These are phyloP conservation scores for Naja naja DNA, from an alignment of 2,113 vertebrate species.

Conservation along the genomic window DNA sequence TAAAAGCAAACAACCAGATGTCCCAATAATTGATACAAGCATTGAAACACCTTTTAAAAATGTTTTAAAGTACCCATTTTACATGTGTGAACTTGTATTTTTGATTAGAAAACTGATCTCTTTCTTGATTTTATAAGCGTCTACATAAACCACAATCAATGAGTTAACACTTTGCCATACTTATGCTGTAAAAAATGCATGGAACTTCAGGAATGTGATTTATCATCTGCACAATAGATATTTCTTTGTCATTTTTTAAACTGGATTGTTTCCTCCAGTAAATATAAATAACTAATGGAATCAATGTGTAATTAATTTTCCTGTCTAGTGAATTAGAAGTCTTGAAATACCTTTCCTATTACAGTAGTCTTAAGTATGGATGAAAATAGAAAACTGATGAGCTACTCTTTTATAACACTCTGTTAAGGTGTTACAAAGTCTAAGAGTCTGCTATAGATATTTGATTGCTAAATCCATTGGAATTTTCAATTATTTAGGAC, in stretches of 20 bases:
- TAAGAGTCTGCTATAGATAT: background rate
- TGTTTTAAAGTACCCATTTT: background rate
- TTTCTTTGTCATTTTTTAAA: constrained; percentile 39
- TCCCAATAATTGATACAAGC: too few relatives aligned
- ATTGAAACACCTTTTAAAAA: background rate
- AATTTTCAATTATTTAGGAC: background rate
- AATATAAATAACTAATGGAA: constrained; percentile 51
- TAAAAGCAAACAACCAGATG: background rate
- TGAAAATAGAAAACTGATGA: background rate
- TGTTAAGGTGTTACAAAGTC: background rate
- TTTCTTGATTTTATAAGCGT: background rate
- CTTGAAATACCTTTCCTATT: constrained; percentile 42
- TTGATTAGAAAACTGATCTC: background rate
- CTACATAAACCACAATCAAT: background rate
- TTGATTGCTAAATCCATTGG: background rate
- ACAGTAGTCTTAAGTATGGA: background rate
- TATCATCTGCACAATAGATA: background rate
- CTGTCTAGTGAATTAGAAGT: constrained; percentile 20
- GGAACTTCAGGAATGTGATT: constrained; percentile 15
- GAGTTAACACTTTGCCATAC: background rate
- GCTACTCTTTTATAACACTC: background rate
- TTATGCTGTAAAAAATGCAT: background rate
- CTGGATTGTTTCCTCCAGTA: background rate
- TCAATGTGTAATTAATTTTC: constrained; percentile 49
- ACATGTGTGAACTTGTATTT: background rate